Evolutionary conservation across 1,140 invertebrate genomes (phyloP), one percentile per base, ranked within the genome.

Genomic region (Zaprionus nigranus): DNA sequence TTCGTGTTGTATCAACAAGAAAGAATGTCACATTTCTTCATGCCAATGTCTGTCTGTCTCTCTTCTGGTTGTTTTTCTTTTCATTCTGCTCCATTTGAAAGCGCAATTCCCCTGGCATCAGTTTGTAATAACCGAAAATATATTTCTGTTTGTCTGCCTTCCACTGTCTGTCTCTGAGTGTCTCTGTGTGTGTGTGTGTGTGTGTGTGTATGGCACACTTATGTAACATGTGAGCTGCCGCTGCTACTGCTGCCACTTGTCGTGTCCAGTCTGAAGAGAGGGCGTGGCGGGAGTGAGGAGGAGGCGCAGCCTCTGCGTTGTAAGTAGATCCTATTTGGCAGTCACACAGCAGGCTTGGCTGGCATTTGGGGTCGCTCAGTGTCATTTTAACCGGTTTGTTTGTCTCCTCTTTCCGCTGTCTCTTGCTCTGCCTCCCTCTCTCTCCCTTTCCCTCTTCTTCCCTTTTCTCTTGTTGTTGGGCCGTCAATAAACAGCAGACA

Each of bases 401-500:
- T 62, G 71, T 53, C 36, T 60, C 60, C 40, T 46, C 59, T 54
- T 56, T 40, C 12, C 56, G 38, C 28, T 67, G 56, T 51, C 56
- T 64, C 53, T 6, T n/a, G 7, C 40, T 17, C n/a, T 43, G 2
- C n/a, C 40, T 2, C 5, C 2, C 38, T 40, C 13, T n/a, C 40
- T 2, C 5, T 6, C 38, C n/a, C 13, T n/a, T n/a, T 0, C 15
- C 15, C n/a, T 6, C 38, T 40, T n/a, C 40, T n/a, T 17, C 6
- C 20, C 20, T 22, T 22, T 22, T 22, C 20, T 22, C 20, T 43
- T 63, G 64, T 69, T 73, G 70, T 53, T 66, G 63, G 46, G 69
- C 70, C 84, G 78, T 88, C 83, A 87, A 88, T 83, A 88, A 79
- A 76, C 74, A 79, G 74, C 74, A 79, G 84, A 79, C 78, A 87